Evolutionary conservation across 1,140 invertebrate species (phyloP).

Genomic region (Palaemon carinicauda): DNA sequence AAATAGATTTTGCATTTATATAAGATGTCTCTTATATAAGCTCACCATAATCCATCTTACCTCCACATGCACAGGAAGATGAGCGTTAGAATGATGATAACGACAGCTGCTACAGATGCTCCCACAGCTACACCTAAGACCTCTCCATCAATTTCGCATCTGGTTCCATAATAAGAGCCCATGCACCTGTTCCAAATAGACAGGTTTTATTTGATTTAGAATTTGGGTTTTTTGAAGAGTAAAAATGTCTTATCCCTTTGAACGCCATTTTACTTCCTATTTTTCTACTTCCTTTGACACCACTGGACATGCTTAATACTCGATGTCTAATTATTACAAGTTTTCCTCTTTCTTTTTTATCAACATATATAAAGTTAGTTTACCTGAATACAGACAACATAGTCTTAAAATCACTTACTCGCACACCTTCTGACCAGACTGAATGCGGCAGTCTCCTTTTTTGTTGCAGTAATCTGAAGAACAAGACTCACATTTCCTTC

Average conservation of each 20-base stretch:
- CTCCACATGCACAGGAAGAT: slow-evolving; percentile 91
- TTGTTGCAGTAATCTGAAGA: slow-evolving; percentile 77
- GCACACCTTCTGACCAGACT: slow-evolving; percentile 79
- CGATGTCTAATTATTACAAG: too few species aligned
- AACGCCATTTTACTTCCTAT: too few species aligned
- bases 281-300: too few species aligned
- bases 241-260: too few species aligned
- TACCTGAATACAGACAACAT: too few species aligned
- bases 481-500: slow-evolving; percentile 80
- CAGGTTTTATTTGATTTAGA: neutral
- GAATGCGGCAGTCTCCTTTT: slow-evolving; percentile 82
- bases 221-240: too few species aligned
- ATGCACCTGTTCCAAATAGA: slow-evolving; percentile 72
- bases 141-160: slow-evolving; percentile 91
- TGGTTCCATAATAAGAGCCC: slow-evolving; percentile 84
- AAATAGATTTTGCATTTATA: too few species aligned
- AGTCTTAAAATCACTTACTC: slow-evolving; percentile 71
- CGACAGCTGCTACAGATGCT: slow-evolving; percentile 83
- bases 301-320: too few species aligned
- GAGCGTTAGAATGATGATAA: slow-evolving; percentile 86
- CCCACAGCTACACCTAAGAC: slow-evolving; percentile 89
- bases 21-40: neutral
- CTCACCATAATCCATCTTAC: slow-evolving; percentile 65
- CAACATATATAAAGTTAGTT: too few species aligned
- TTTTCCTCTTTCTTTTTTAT: too few species aligned